Evolutionary conservation across 2,797 vertebrate species (phyloP).

Genomic region (Margarornis squamiger): DNA sequence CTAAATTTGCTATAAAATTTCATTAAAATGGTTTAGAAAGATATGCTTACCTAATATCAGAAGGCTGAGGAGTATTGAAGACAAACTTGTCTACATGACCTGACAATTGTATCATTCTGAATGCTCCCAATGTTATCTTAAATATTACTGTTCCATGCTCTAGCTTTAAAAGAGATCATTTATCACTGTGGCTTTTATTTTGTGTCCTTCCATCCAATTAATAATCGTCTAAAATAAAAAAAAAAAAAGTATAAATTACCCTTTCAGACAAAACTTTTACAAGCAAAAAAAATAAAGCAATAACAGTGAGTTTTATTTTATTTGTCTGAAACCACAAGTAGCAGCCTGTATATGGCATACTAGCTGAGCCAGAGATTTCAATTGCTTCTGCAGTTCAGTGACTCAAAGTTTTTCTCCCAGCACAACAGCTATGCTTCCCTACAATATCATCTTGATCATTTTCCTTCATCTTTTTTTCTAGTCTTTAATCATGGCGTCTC

Average conservation of each 20-base stretch:
- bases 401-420: not conserved
- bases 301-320: not conserved
- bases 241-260: not conserved
- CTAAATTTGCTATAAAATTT: not conserved
- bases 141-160: not conserved
- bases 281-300: not conserved
- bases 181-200: not conserved
- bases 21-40: not conserved
- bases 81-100: not conserved
- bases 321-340: not conserved
- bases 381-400: not conserved
- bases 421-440: not conserved
- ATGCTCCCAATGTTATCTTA: not conserved
- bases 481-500: not conserved
- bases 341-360: not conserved
- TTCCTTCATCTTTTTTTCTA: not conserved
- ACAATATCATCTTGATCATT: fast-evolving
- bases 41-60: not conserved
- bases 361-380: not conserved
- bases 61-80: not conserved
- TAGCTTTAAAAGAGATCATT: not conserved
- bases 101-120: not conserved
- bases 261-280: not conserved
- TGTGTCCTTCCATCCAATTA: not conserved
- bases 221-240: not conserved